phyloP scores from a whole-genome alignment of 2,113 vertebrate species.

The Blennius ocellaris region DNA sequence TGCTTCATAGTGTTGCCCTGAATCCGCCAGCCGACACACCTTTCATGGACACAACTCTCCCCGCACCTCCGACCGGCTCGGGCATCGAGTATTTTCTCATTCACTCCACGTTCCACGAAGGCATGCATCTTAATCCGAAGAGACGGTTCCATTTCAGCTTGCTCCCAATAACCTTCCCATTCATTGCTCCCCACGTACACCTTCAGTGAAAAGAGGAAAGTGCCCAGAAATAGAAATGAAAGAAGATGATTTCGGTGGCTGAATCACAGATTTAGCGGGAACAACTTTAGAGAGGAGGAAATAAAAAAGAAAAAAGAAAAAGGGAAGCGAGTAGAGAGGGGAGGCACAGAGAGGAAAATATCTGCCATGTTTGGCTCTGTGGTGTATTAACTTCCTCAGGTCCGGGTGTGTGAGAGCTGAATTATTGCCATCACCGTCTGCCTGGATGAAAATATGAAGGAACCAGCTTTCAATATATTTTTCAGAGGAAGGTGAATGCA shows the following conservation, averaged over 20 bases:
- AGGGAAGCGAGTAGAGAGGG: slow-evolving; percentile 38
- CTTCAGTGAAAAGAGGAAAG: slow-evolving; percentile 55
- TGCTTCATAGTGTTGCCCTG: slow-evolving; percentile 48
- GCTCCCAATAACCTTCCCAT: slow-evolving; percentile 64
- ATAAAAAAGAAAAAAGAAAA: slow-evolving; percentile 17
- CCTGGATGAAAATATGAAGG: slow-evolving; percentile 25
- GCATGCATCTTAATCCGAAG: slow-evolving; percentile 74
- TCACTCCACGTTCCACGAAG: slow-evolving; percentile 45
- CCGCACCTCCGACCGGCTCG: not conserved
- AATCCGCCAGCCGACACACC: slow-evolving; percentile 31
- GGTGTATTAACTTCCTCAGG: slow-evolving; percentile 37
- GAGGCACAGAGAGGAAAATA: slow-evolving; percentile 24
- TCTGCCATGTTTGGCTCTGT: slow-evolving; percentile 33
- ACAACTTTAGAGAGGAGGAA: slow-evolving; percentile 40
- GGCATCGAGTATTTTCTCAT: slow-evolving; percentile 52
- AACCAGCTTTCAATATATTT: slow-evolving; percentile 28
- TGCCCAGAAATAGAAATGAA: slow-evolving; percentile 64
- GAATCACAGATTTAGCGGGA: slow-evolving; percentile 50
- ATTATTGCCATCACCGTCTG: slow-evolving; percentile 21
- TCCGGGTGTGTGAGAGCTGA: slow-evolving; percentile 26
- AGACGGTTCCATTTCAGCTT: slow-evolving; percentile 71
- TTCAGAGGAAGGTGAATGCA: not conserved
- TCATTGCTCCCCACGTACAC: slow-evolving; percentile 40
- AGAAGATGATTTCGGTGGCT: slow-evolving; percentile 59
- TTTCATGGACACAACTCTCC: not conserved